Conservation (phyloP, 2,113 vertebrate species). For the Hippocampus abdominalis region DNA sequence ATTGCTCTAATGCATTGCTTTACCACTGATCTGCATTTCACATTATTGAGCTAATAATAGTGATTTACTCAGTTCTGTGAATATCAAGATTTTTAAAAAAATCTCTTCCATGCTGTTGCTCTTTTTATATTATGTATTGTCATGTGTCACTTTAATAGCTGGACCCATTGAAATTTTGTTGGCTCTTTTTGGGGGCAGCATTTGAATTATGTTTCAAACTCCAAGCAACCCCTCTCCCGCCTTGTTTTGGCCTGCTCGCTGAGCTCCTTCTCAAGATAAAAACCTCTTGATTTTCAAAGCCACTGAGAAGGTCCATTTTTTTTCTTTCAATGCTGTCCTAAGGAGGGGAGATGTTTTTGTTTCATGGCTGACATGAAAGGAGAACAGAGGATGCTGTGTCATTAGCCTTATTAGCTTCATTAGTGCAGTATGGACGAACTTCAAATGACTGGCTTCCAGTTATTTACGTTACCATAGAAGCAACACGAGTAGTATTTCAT, state of each 20-base stretch:
- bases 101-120: slow-evolving; percentile 70
- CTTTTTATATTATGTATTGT: slow-evolving; percentile 73
- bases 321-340: slow-evolving; percentile 48
- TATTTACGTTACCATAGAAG: slow-evolving; percentile 52
- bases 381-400: slow-evolving; percentile 46
- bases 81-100: slow-evolving; percentile 64
- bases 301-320: slow-evolving; percentile 55
- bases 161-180: slow-evolving; percentile 65
- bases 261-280: slow-evolving; percentile 48
- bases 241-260: slow-evolving; percentile 48
- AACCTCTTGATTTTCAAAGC: slow-evolving; percentile 56
- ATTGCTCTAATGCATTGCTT: no score
- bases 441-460: slow-evolving; percentile 60
- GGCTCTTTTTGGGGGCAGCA: slow-evolving; percentile 60
- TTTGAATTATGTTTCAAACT: slow-evolving; percentile 70
- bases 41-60: no score
- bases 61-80: slow-evolving; percentile 42
- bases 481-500: slow-evolving; percentile 33
- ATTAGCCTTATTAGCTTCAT: slow-evolving; percentile 66
- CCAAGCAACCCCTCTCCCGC: slow-evolving; percentile 60
- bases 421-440: slow-evolving; percentile 55
- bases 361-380: slow-evolving; percentile 54
- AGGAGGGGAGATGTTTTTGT: slow-evolving; percentile 55
- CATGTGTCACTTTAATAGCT: slow-evolving; percentile 63
- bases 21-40: no score